Base-by-base conservation (phyloP, 2,797 vertebrate species). In the Pseudopleuronectes americanus region DNA sequence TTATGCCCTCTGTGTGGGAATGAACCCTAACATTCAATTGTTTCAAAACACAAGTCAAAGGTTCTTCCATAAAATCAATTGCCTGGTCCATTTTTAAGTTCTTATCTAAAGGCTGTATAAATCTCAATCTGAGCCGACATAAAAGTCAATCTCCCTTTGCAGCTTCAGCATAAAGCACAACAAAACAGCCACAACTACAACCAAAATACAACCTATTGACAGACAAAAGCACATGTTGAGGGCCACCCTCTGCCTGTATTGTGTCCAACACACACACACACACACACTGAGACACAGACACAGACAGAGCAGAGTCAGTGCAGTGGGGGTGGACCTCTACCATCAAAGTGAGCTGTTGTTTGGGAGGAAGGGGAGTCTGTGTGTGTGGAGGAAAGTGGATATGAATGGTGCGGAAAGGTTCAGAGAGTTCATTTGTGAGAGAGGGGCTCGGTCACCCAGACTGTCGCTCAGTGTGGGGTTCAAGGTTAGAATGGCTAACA, bases 401-500 rank as follows among this genome's bases (percentile, higher is more conserved):
- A 38, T 86, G 86, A 89, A 86, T 85, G 84, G 77, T 2, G 26
- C 63, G 64, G 68, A 74, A 38, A 67, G 68, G 86, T 90, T 93
- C 87, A 87, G 66, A 28, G 82, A 83, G 88, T 89, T 91, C 78
- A 84, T 82, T 79, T 75, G 80, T 59, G 69, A 79, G 70, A 38
- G 70, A 76, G 82, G 72, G 74, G 45, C 59, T 72, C 33, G 22
- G 73, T 76, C 89, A 86, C 68, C 81, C 80, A 84, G 68, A 64
- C 73, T 74, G 81, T 76, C 36, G 36, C 36, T 38, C 76, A 63
- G 63, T 68, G 68, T 69, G 59, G 77, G 88, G 91, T 89, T 93
- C 90, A 91, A 92, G 92, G 92, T 92, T 86, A 88, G 60, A 68
- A 57, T 70, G 72, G 56, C 70, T 63, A 60, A 67, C 52, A 64